Evolutionary conservation across 2,888 invertebrate genomes (phyloP).

Genomic region (Dynastes maya): DNA sequence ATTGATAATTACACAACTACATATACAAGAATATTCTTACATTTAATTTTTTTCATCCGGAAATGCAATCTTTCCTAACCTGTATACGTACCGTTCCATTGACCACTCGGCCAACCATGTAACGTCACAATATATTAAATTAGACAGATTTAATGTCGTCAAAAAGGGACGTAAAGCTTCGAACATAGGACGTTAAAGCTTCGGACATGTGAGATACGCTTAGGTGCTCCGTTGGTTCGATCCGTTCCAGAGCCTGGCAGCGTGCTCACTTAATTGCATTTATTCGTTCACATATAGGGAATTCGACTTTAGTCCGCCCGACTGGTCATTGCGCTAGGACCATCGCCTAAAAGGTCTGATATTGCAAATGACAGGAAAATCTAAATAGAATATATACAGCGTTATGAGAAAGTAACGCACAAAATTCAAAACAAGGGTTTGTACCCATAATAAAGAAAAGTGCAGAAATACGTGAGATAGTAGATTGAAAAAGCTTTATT

Average conservation of each 20-base stretch:
- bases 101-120: conserved; percentile 4
- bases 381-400: not conserved
- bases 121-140: conserved; percentile 34
- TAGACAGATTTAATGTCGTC: conserved; percentile 33
- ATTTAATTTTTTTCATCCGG: too few species aligned
- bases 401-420: too few species aligned
- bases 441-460: too few species aligned
- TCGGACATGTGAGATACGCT: conserved; percentile 3
- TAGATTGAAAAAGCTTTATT: too few species aligned
- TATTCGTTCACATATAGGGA: conserved; percentile 21
- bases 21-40: too few species aligned
- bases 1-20: too few species aligned
- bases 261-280: conserved; percentile 21
- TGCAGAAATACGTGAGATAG: too few species aligned
- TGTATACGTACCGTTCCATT: not conserved
- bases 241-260: not conserved
- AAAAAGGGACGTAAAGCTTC: conserved; percentile 23
- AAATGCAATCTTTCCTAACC: too few species aligned
- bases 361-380: not conserved
- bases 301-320: not conserved
- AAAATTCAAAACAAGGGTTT: too few species aligned
- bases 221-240: conserved; percentile 4
- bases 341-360: not conserved
- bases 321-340: conserved; percentile 1
- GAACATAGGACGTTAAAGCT: conserved; percentile 1